These are phyloP conservation scores for Tichodroma muraria DNA, from an alignment of 2,113 vertebrate genomes.

Conservation along the genomic window DNA sequence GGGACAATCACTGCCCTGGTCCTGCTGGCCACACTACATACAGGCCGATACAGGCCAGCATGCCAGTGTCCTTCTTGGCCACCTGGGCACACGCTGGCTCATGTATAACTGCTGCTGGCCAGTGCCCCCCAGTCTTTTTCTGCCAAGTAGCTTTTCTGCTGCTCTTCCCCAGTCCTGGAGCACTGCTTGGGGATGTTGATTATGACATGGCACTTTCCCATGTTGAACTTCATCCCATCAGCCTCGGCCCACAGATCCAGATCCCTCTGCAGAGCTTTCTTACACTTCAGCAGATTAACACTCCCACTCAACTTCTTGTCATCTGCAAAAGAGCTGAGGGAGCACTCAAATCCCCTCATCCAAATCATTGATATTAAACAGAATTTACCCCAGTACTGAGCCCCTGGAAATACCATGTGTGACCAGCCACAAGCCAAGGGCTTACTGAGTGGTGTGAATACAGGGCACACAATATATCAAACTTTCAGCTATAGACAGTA, in stretches of 20 bases:
- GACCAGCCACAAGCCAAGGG: neutral
- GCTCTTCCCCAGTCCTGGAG: neutral
- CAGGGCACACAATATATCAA: neutral
- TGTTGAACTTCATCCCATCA: neutral
- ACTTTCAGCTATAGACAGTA: neutral
- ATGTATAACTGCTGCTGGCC: neutral
- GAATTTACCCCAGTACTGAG: neutral
- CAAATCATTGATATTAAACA: neutral
- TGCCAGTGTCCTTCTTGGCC: neutral
- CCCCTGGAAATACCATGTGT: neutral
- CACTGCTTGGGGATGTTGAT: neutral
- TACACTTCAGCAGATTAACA: neutral
- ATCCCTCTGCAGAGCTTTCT: neutral
- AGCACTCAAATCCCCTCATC: neutral
- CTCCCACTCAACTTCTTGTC: neutral
- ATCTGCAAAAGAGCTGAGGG: neutral
- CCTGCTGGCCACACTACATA: neutral
- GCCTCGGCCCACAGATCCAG: neutral
- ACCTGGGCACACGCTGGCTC: neutral
- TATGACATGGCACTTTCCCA: accelerated
- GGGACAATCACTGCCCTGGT: neutral
- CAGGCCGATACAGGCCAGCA: neutral
- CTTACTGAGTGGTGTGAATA: neutral
- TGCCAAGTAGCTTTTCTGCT: neutral
- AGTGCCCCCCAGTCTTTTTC: neutral